Evolutionary conservation across 1,140 invertebrate genomes (phyloP).

Genomic region (Belonocnema kinseyi): DNA sequence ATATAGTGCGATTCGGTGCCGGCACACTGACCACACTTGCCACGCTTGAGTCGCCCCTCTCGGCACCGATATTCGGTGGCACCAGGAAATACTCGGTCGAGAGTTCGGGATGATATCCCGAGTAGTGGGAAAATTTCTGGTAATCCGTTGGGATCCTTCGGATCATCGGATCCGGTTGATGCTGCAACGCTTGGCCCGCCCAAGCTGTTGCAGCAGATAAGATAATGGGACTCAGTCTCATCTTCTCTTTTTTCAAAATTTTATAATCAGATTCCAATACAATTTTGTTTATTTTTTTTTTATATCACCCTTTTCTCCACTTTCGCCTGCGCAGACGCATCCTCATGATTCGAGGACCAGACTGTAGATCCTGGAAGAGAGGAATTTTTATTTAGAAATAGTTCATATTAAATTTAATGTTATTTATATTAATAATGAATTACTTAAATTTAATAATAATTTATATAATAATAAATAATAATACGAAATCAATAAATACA

Average conservation of each 20-base stretch:
- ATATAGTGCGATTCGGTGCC: constrained; percentile 65
- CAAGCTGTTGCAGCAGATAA: constrained; percentile 62
- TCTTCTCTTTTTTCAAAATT: constrained; percentile 36
- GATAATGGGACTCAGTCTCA: constrained; percentile 70
- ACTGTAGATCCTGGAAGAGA: background rate
- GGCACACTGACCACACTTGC: constrained; percentile 70
- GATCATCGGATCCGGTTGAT: constrained; percentile 32
- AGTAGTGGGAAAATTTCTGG: constrained; percentile 40
- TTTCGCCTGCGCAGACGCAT: constrained; percentile 20
- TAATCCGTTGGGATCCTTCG: constrained; percentile 30
- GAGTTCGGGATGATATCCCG: constrained; percentile 75
- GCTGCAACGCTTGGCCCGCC: constrained; percentile 38
- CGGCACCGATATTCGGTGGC: constrained; percentile 67
- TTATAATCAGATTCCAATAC: background rate
- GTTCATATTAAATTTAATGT: too few relatives aligned
- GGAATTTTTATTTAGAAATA: too few relatives aligned
- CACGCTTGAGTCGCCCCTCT: constrained; percentile 62
- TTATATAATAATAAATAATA: too few relatives aligned
- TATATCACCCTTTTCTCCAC: background rate
- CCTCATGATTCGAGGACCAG: background rate
- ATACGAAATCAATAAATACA: too few relatives aligned
- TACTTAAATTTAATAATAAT: too few relatives aligned
- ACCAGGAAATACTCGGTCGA: constrained; percentile 87
- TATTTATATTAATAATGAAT: too few relatives aligned
- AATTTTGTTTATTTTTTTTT: constrained; percentile 2